These are phyloP conservation scores for Cyclophora punctaria DNA, from an alignment of 2,888 invertebrate species.

Conservation along the genomic window DNA sequence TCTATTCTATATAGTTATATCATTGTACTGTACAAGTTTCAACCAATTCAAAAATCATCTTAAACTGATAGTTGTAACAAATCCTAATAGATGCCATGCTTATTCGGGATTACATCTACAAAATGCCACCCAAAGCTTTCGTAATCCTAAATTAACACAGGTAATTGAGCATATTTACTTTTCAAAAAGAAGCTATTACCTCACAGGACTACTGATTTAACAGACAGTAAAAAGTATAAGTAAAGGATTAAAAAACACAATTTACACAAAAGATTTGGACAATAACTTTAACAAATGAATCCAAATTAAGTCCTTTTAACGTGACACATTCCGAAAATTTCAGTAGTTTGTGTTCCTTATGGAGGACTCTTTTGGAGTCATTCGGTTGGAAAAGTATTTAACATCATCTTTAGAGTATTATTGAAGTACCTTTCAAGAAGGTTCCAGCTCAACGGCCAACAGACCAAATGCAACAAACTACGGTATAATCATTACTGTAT, in stretches of 20 bases:
- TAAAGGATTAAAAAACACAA: conserved; percentile 30
- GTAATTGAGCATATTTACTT: conserved; percentile 41
- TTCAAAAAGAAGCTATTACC: conserved; percentile 16
- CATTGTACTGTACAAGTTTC: too few species aligned
- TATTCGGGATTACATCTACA: conserved; percentile 4
- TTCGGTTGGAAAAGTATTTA: conserved; percentile 11
- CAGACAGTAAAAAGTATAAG: conserved; percentile 17
- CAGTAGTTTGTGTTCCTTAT: conserved; percentile 14
- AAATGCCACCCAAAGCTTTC: conserved; percentile 20
- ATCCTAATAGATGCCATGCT: neutral
- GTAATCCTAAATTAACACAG: conserved; percentile 11
- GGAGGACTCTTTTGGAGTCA: conserved; percentile 14
- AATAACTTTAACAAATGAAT: conserved; percentile 22
- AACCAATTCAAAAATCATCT: neutral
- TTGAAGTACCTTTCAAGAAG: too few species aligned
- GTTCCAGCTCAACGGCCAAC: too few species aligned
- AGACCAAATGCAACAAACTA: too few species aligned
- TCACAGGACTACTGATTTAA: conserved; percentile 21
- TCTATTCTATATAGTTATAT: too few species aligned
- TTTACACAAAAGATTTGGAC: conserved; percentile 20
- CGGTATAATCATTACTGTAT: too few species aligned
- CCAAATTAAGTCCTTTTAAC: conserved; percentile 20
- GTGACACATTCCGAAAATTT: conserved; percentile 21
- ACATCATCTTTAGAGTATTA: too few species aligned
- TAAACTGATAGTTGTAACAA: neutral